These are phyloP conservation scores for Melanitta fusca DNA, from an alignment of 2,797 vertebrate species.

Conservation along the genomic window DNA sequence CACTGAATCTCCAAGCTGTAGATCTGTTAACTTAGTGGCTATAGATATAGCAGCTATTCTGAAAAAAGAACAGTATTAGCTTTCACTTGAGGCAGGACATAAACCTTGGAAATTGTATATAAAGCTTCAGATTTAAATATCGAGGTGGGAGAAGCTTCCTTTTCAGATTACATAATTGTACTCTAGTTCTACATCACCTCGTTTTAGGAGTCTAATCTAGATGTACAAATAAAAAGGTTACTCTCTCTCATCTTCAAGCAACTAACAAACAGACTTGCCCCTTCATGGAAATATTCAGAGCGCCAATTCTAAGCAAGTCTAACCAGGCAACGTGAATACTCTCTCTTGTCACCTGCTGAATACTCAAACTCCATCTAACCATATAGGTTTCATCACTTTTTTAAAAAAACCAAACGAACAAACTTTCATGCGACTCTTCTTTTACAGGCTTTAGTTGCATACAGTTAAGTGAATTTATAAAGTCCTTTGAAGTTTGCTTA, in stretches of 20 bases:
- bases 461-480: not conserved
- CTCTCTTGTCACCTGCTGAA: not conserved
- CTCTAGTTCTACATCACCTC: not conserved
- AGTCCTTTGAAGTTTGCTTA: not conserved
- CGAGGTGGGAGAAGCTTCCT: not conserved
- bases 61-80: conserved; percentile 36
- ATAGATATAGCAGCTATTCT: conserved; percentile 96
- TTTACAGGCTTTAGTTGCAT: too few species aligned
- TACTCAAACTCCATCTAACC: not conserved
- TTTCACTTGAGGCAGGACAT: not conserved
- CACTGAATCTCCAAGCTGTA: conserved; percentile 94
- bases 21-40: conserved; percentile 94
- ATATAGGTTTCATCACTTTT: not conserved
- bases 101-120: not conserved
- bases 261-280: not conserved
- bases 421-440: not conserved
- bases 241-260: not conserved
- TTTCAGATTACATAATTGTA: not conserved
- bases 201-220: not conserved
- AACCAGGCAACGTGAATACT: not conserved
- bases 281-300: not conserved
- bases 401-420: too few species aligned
- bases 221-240: not conserved
- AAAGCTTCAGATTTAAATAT: not conserved
- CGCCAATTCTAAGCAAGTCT: not conserved